These are phyloP conservation scores for Psilopsiagon aurifrons DNA, from an alignment of 2,113 vertebrate genomes.

Conservation along the genomic window DNA sequence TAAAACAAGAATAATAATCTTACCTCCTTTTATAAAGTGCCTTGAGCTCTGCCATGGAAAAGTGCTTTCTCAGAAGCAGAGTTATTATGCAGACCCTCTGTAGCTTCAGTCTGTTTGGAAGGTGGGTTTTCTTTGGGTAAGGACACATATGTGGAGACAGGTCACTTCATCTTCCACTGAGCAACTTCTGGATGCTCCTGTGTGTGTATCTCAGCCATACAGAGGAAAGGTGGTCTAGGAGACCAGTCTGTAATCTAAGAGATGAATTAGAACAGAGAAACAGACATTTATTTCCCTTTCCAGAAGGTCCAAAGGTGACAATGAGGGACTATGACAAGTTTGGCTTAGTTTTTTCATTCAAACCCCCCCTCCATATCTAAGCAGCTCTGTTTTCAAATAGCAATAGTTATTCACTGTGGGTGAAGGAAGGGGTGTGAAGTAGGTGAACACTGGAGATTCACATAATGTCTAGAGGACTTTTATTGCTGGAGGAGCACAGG, in stretches of 20 bases:
- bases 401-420: not conserved
- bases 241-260: not conserved
- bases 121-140: not conserved
- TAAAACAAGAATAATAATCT: not conserved
- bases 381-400: not conserved
- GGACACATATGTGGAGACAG: not conserved
- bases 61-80: not conserved
- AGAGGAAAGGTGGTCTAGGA: not conserved
- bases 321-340: rapidly evolving
- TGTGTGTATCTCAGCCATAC: not conserved
- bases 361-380: not conserved
- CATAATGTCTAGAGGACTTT: not conserved
- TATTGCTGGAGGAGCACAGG: not conserved
- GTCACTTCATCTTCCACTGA: not conserved
- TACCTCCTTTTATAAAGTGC: not conserved
- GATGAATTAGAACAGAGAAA: not conserved
- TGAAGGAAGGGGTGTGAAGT: not conserved
- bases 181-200: not conserved
- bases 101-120: not conserved
- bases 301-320: not conserved
- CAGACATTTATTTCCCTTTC: not conserved
- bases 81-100: not conserved
- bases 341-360: not conserved
- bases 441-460: not conserved
- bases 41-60: not conserved